Evolutionary conservation across 2,113 vertebrate genomes (phyloP).

Genomic region (Noturus placidus): DNA sequence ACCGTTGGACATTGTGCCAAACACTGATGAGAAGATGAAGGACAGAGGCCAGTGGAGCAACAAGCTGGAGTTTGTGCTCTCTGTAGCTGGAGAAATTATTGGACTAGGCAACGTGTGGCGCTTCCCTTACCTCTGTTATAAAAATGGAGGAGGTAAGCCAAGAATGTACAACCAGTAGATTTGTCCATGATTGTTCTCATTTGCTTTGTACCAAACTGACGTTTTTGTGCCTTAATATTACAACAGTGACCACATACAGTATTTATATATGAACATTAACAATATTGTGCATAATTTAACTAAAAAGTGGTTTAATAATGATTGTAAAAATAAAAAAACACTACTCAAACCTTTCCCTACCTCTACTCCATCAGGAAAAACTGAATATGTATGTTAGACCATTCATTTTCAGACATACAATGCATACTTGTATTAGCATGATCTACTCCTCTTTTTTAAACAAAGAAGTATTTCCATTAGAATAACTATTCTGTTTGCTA

Average conservation of each 20-base stretch:
- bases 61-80: slow-evolving; percentile 90
- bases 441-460: neutral
- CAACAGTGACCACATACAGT: neutral
- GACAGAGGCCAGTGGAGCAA: slow-evolving; percentile 92
- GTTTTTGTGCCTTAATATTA: neutral
- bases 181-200: neutral
- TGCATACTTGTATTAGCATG: neutral
- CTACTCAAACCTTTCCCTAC: neutral
- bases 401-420: neutral
- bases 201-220: neutral
- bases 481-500: neutral
- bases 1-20: slow-evolving; percentile 63
- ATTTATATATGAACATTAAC: neutral
- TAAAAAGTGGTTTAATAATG: neutral
- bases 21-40: slow-evolving; percentile 67
- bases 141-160: slow-evolving; percentile 91
- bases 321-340: neutral
- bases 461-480: neutral
- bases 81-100: slow-evolving; percentile 91
- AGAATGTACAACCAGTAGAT: neutral
- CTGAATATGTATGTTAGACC: neutral
- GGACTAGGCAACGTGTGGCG: slow-evolving; percentile 95
- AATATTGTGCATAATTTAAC: neutral
- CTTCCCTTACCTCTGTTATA: slow-evolving; percentile 97
- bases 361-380: neutral